Evolutionary conservation across 2,888 invertebrate species (phyloP).

Genomic region (Dolomedes plantarius): DNA sequence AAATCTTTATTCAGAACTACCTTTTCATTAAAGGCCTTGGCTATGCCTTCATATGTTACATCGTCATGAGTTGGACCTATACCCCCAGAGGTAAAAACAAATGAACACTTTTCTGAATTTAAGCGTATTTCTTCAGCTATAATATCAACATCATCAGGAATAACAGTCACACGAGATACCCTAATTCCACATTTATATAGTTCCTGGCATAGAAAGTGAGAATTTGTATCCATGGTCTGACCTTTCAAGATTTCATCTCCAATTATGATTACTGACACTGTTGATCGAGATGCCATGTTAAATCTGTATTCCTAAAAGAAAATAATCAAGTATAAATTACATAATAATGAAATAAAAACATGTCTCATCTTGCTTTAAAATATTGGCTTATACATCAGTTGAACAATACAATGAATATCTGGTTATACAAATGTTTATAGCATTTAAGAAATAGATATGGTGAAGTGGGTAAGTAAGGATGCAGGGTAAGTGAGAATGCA

Average conservation of each 20-base stretch:
- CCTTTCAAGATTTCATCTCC: constrained; percentile 88
- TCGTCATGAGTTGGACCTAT: constrained; percentile 89
- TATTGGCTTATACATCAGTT: too few relatives aligned
- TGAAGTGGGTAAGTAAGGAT: too few relatives aligned
- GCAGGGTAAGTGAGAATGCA: too few relatives aligned
- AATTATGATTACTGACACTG: constrained; percentile 79
- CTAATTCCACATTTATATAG: constrained; percentile 82
- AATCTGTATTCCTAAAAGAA: too few relatives aligned
- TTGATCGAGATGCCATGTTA: constrained; percentile 62
- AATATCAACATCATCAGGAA: constrained; percentile 82
- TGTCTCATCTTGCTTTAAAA: too few relatives aligned
- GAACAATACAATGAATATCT: too few relatives aligned
- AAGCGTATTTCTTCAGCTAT: constrained; percentile 82
- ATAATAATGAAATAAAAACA: too few relatives aligned
- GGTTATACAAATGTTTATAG: too few relatives aligned
- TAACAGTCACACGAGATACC: constrained; percentile 82
- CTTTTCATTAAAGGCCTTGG: constrained; percentile 78
- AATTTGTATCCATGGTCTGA: constrained; percentile 84
- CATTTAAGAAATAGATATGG: too few relatives aligned
- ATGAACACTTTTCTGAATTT: constrained; percentile 81
- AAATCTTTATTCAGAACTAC: constrained; percentile 77
- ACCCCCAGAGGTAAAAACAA: constrained; percentile 86
- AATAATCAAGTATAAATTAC: too few relatives aligned
- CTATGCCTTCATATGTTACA: constrained; percentile 84
- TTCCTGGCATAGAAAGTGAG: constrained; percentile 81